Percentiles rank a stretch among this genome's conserved stretches.
Evolutionary conservation across 2,797 vertebrate species (phyloP).

Genomic region (Mycteria americana): DNA sequence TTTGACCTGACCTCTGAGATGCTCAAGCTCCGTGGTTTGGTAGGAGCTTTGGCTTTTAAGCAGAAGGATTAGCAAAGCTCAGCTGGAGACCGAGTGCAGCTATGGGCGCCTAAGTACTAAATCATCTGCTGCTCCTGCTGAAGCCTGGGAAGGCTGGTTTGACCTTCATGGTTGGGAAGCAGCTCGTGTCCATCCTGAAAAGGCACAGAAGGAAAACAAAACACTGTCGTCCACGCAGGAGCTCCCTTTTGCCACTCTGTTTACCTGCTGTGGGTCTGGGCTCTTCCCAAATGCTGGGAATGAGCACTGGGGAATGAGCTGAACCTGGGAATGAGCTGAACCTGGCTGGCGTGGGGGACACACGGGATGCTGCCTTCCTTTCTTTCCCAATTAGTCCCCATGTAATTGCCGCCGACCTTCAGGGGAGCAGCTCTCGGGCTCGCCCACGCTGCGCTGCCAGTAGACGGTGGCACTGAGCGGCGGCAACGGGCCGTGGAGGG

Average conservation of each 20-base stretch:
- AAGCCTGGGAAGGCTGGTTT: neutral
- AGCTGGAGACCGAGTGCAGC: neutral
- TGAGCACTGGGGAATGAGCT: too few relatives aligned
- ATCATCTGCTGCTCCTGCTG: constrained; percentile 22
- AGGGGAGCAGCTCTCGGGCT: neutral
- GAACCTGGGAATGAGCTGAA: neutral
- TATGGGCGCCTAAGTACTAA: constrained; percentile 1
- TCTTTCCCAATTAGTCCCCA: neutral
- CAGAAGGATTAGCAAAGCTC: neutral
- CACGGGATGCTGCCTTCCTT: accelerated
- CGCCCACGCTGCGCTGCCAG: neutral
- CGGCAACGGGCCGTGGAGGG: neutral
- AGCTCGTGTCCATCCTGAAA: neutral
- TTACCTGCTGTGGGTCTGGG: accelerated
- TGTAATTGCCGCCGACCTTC: neutral
- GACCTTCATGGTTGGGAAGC: constrained; percentile 53
- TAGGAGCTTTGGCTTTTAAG: neutral
- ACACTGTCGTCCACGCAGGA: neutral
- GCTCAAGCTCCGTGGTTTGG: neutral
- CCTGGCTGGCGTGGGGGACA: neutral
- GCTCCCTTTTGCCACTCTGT: neutral
- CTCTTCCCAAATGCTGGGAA: neutral
- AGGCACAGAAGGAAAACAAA: constrained; percentile 16
- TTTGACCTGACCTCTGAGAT: neutral
- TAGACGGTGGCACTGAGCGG: neutral